These are phyloP conservation scores for Platalea minor DNA, from an alignment of 2,797 vertebrate species.

Conservation along the genomic window DNA sequence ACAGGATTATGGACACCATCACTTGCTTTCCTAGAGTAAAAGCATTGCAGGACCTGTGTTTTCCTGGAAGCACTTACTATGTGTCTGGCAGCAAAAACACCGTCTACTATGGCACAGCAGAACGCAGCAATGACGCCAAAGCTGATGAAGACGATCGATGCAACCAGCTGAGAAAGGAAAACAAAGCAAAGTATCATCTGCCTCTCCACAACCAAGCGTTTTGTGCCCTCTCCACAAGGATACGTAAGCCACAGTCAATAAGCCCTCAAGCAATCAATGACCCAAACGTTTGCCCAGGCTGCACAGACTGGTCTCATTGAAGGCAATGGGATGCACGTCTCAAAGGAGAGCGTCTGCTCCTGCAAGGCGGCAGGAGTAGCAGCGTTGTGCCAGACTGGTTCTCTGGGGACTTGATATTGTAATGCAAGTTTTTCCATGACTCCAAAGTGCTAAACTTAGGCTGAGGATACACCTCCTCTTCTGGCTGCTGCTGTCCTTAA, in stretches of 20 bases:
- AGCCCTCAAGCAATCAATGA: background rate
- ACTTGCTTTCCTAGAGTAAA: background rate
- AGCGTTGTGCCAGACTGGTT: background rate
- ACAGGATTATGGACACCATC: background rate
- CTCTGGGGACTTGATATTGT: background rate
- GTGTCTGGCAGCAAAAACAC: slow-evolving; percentile 96
- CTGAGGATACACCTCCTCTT: background rate
- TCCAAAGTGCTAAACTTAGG: background rate
- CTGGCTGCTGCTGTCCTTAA: background rate
- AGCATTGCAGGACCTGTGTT: background rate
- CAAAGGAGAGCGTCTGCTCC: background rate
- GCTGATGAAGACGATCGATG: slow-evolving; percentile 98
- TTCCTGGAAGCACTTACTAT: slow-evolving; percentile 86
- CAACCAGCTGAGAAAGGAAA: slow-evolving; percentile 87
- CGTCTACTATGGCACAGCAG: slow-evolving; percentile 97
- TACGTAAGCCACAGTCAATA: background rate
- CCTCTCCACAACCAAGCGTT: background rate
- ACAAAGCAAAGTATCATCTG: slow-evolving; percentile 33
- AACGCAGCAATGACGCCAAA: slow-evolving; percentile 98
- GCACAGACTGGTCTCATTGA: background rate
- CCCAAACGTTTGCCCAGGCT: background rate
- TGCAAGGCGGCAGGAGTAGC: background rate
- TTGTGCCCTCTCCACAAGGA: background rate
- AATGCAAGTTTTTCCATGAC: background rate
- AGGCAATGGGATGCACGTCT: background rate